Evolutionary conservation across 2,113 vertebrate species (phyloP).

Genomic region (Zosterops pallidus): DNA sequence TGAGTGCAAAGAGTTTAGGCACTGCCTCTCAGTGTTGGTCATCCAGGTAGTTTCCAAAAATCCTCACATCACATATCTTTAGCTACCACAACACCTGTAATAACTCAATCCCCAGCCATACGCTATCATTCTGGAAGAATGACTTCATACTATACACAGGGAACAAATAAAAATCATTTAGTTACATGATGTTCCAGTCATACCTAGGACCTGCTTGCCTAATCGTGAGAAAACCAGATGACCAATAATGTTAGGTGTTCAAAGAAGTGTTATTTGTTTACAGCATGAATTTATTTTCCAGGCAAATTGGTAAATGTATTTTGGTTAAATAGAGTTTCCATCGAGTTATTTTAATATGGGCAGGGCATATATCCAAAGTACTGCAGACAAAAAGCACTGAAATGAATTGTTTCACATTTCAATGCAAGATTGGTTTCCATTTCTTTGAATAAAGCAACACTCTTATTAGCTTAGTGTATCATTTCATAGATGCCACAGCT

Average conservation of each 20-base stretch:
- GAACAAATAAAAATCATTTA: neutral
- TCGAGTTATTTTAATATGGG: conserved; percentile 11
- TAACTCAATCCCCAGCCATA: neutral
- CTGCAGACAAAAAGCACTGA: neutral
- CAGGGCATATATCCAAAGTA: neutral
- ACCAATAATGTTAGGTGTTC: neutral
- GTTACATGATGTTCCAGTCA: neutral
- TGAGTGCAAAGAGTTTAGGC: neutral
- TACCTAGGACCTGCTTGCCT: neutral
- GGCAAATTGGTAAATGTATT: neutral
- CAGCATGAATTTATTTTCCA: neutral
- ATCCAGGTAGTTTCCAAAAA: neutral
- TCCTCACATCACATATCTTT: neutral
- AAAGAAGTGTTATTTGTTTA: neutral
- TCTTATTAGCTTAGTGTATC: neutral
- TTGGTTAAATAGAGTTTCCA: neutral
- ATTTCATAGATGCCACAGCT: neutral
- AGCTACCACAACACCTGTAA: neutral
- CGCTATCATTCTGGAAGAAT: neutral
- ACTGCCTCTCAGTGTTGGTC: neutral
- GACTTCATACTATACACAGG: neutral
- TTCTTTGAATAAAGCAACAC: conserved; percentile 33
- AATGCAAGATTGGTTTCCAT: conserved; percentile 36
- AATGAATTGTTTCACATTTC: conserved; percentile 24
- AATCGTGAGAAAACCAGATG: neutral